A percentile compares a stretch with the other conserved stretches of the same genome.
phyloP scores from a whole-genome alignment of 2,888 invertebrate species.

The Buathra laborator region DNA sequence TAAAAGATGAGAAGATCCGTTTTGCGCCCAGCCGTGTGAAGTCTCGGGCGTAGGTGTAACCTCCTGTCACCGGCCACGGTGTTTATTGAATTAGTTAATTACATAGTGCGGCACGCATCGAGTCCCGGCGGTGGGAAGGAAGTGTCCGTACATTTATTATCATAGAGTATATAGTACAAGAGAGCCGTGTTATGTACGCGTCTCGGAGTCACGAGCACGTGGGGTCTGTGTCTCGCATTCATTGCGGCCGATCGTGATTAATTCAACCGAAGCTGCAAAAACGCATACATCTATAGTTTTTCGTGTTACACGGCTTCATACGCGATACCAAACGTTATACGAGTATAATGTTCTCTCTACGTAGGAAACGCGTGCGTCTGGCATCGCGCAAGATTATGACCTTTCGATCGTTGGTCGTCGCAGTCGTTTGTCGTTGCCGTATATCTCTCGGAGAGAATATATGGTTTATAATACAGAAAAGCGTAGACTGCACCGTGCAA shows the following conservation, averaged over 20 bases:
- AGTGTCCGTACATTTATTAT: slow-evolving; percentile 51
- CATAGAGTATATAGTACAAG: slow-evolving; percentile 6
- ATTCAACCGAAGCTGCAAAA: slow-evolving; percentile 37
- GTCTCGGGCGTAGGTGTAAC: slow-evolving; percentile 69
- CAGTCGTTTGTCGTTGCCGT: not conserved
- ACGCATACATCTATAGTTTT: not conserved
- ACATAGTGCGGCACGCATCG: slow-evolving; percentile 35
- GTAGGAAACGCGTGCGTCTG: slow-evolving; percentile 41
- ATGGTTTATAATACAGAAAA: not conserved
- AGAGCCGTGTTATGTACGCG: slow-evolving; percentile 4
- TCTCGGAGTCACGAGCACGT: slow-evolving; percentile 28
- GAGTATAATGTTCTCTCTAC: not conserved
- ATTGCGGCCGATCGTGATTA: slow-evolving; percentile 45
- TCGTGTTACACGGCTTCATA: not conserved
- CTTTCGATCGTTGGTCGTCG: slow-evolving; percentile 31
- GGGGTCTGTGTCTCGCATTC: slow-evolving; percentile 52
- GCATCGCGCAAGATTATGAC: slow-evolving; percentile 25
- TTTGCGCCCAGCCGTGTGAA: slow-evolving; percentile 45
- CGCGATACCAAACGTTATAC: not conserved
- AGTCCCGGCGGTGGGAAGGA: slow-evolving; percentile 42
- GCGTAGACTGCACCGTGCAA: not conserved
- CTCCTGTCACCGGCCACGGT: slow-evolving; percentile 76
- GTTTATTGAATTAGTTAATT: slow-evolving; percentile 79
- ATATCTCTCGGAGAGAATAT: not conserved
- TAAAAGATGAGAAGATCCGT: slow-evolving; percentile 36